A percentile compares a stretch with the other conserved stretches of the same genome.
Evolutionary conservation across 1,140 invertebrate genomes (phyloP).

Genomic region (Lordiphosa clarofinis): DNA sequence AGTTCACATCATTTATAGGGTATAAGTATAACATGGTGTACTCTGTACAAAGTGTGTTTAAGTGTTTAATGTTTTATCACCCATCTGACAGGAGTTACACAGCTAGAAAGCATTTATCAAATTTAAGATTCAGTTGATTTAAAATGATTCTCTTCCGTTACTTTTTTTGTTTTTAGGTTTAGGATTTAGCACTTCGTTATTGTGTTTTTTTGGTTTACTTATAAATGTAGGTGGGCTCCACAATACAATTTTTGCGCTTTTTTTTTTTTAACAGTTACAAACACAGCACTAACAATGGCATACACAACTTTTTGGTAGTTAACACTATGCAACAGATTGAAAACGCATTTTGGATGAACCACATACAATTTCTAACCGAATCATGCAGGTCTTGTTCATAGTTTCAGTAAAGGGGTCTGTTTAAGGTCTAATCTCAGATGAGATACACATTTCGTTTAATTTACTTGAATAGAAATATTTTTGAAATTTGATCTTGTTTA

Average conservation of each 20-base stretch:
- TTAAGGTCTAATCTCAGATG: no score
- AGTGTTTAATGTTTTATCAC: constrained; percentile 64
- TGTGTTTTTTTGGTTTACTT: constrained; percentile 34
- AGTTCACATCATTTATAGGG: constrained; percentile 1
- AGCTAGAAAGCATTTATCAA: constrained; percentile 55
- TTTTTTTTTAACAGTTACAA: constrained; percentile 58
- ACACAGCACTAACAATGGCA: constrained; percentile 71
- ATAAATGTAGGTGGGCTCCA: constrained; percentile 60
- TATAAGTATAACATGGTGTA: constrained; percentile 4
- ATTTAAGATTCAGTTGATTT: constrained; percentile 28
- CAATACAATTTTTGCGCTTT: constrained; percentile 12
- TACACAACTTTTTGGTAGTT: constrained; percentile 13
- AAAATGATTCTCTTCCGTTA: constrained; percentile 34
- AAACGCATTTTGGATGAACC: no score
- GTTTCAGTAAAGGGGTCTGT: no score
- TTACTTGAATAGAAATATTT: no score
- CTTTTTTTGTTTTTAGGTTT: background rate
- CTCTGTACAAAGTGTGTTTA: constrained; percentile 20
- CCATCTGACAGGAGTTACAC: constrained; percentile 79
- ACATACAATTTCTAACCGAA: no score
- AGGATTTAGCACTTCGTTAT: constrained; percentile 23
- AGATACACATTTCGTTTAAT: no score
- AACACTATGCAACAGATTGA: no score
- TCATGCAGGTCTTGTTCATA: no score
- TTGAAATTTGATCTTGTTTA: no score